phyloP scores from a whole-genome alignment of 1,140 invertebrate species.

The Anagrus nilaparvatae region DNA sequence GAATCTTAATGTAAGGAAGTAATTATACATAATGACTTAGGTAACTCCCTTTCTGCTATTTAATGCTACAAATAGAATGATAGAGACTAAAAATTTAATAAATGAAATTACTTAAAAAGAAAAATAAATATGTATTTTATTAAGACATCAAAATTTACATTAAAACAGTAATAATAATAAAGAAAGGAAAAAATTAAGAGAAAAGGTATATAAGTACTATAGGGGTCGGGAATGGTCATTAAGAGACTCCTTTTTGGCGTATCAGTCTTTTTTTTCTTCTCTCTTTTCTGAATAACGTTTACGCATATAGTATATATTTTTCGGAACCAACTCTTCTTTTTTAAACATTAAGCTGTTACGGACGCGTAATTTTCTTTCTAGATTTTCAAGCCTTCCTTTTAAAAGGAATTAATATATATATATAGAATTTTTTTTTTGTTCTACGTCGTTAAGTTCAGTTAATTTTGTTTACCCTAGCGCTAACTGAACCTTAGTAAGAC shows the following conservation, averaged over 20 bases:
- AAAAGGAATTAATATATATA: too few species aligned
- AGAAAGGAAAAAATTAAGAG: slow-evolving; percentile 3
- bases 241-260: slow-evolving; percentile 9
- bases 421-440: slow-evolving; percentile 6
- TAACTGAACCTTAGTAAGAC: too few species aligned
- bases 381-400: neutral
- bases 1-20: slow-evolving; percentile 19
- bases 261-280: too few species aligned
- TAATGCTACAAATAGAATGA: slow-evolving; percentile 10
- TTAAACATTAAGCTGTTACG: slow-evolving; percentile 20
- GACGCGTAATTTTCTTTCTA: slow-evolving; percentile 18
- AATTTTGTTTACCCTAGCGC: slow-evolving; percentile 14
- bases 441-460: slow-evolving; percentile 19
- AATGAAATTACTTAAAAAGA: too few species aligned
- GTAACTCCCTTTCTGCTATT: slow-evolving; percentile 1
- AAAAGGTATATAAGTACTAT: slow-evolving; percentile 16
- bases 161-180: slow-evolving; percentile 7
- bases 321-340: slow-evolving; percentile 17
- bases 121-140: too few species aligned
- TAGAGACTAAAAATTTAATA: too few species aligned
- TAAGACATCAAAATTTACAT: too few species aligned
- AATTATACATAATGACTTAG: slow-evolving; percentile 22
- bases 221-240: slow-evolving; percentile 15
- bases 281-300: too few species aligned
- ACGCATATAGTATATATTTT: too few species aligned